Evolutionary conservation across 2,113 vertebrate genomes (phyloP), one percentile per base, ranked within the genome.

Genomic region (Empidonax alnorum): DNA sequence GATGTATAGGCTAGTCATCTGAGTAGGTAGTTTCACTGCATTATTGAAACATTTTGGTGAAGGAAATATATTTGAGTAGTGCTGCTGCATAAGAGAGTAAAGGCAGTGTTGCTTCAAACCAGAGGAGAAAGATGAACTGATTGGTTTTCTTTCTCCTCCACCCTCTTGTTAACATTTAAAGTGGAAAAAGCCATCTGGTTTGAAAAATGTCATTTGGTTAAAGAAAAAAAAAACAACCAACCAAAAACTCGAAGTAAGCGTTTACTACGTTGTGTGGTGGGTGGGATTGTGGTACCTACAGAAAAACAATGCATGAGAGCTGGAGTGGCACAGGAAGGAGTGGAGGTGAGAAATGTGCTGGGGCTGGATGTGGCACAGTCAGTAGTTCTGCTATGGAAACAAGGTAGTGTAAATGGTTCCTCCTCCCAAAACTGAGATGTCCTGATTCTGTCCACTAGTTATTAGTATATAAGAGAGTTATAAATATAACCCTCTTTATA

Each of bases 161-260:
- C 79, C 47, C 47, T 47, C 33, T 91, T 55, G 49, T 67, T 94
- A 95, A 93, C 90, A 83, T 90, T 94, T 93, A 37, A 85, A 76
- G 55, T 93, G 76, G 86, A 90, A 93, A 92, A 95, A 91, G 65
- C 91, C 6, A 55, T n/a, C 68, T 78, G 33, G 17, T 42, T 87
- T 95, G 80, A 90, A 91, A 94, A 91, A 83, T 86, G 72, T 86
- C 63, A 90, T 25, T 84, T 71, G 63, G n/a, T 66, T 69, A 53
- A 86, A 83, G 42, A 52, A 66, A 63, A 84, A 84, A 55, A 83
- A 67, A 21, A 0, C 27, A 79, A 53, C 33, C 12, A 67, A n/a
- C 67, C 33, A 31, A 39, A 80, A 94, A 42, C 46, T 62, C 50
- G n/a, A 74, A 93, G 78, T 19, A 71, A 93, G 42, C 33, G 47